phyloP scores from a whole-genome alignment of 2,797 vertebrate genomes.

The Acanthornis magna region DNA sequence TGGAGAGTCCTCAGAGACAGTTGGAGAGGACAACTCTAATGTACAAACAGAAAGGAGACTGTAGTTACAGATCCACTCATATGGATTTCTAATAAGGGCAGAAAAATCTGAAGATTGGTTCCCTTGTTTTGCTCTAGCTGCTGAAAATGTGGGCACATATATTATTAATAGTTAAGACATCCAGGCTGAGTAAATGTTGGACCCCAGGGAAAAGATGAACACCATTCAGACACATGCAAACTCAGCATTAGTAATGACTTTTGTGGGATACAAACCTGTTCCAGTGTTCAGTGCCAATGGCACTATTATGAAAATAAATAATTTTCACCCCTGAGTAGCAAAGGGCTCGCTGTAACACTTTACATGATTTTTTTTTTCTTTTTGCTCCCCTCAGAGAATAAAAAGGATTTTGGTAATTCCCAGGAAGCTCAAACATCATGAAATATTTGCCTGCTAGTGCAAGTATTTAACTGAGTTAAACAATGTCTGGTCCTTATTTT shows the following conservation, averaged over 20 bases:
- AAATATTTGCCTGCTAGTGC: not conserved
- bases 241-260: not conserved
- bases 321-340: not conserved
- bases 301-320: not conserved
- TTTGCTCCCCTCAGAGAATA: not conserved
- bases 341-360: not conserved
- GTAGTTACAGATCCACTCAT: not conserved
- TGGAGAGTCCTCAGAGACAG: not conserved
- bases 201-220: not conserved
- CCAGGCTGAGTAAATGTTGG: not conserved
- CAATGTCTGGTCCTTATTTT: not conserved
- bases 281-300: not conserved
- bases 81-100: not conserved
- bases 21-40: not conserved
- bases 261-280: not conserved
- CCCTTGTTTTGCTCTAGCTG: not conserved
- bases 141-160: not conserved
- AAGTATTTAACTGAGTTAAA: not conserved
- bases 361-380: fast-evolving
- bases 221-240: not conserved
- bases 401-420: not conserved
- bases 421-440: not conserved
- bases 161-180: constrained; percentile 2
- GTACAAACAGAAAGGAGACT: not conserved
- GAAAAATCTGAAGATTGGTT: not conserved